A percentile compares a stretch with the other conserved stretches of the same genome.
phyloP scores from a whole-genome alignment of 2,888 invertebrate genomes.

The Drosophila gaucha region DNA sequence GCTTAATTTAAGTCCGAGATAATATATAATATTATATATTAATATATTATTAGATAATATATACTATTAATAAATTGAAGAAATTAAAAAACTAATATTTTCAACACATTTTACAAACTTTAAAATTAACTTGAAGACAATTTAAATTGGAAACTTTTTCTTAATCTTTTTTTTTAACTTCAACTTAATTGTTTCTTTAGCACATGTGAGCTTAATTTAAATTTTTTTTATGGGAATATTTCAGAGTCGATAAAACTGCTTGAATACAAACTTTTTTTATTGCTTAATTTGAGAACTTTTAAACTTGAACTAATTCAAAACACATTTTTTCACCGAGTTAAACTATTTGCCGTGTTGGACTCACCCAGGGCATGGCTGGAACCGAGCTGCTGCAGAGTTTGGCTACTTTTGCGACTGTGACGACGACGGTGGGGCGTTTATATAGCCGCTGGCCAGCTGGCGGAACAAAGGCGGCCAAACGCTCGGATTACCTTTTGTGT shows the following conservation, averaged over 20 bases:
- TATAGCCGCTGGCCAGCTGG: conserved; percentile 50
- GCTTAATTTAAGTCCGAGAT: too few species aligned
- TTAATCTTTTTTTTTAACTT: too few species aligned
- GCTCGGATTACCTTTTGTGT: conserved; percentile 78
- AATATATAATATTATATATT: too few species aligned
- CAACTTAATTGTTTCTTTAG: too few species aligned
- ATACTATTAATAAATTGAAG: too few species aligned
- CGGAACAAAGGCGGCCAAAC: conserved; percentile 56
- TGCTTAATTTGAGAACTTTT: background rate
- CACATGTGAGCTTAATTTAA: too few species aligned
- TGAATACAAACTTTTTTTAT: too few species aligned
- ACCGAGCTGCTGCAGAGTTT: conserved; percentile 46
- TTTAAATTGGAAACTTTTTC: too few species aligned
- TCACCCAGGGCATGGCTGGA: conserved; percentile 73
- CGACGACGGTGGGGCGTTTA: conserved; percentile 30
- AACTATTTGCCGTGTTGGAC: conserved; percentile 18
- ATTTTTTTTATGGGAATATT: background rate
- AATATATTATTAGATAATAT: too few species aligned
- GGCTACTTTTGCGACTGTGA: conserved; percentile 50
- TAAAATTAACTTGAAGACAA: too few species aligned
- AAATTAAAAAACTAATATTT: too few species aligned
- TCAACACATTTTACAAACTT: too few species aligned
- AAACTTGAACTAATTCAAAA: background rate
- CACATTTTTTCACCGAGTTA: background rate
- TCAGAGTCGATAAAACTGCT: background rate